Conservation (phyloP, 2,113 vertebrate genomes). For the Isurus oxyrinchus region DNA sequence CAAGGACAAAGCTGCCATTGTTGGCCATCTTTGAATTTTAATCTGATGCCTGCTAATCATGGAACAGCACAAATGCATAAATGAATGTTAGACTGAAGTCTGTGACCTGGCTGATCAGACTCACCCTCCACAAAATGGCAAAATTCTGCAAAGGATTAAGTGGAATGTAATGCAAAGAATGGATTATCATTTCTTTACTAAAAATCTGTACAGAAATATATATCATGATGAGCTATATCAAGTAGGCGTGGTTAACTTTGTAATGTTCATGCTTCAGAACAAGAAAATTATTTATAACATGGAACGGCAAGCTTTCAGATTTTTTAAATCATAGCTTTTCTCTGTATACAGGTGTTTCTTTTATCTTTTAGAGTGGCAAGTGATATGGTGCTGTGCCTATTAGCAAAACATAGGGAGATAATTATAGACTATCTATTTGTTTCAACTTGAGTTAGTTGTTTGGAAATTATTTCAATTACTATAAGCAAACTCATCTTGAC, state of each 20-base stretch:
- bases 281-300: not conserved
- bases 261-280: not conserved
- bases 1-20: not conserved
- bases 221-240: not conserved
- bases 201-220: not conserved
- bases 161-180: not conserved
- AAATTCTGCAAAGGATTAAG: not conserved
- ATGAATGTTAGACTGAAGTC: not conserved
- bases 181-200: not conserved
- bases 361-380: not conserved
- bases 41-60: not conserved
- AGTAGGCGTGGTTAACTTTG: not conserved
- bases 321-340: not conserved
- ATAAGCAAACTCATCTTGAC: too few relatives aligned
- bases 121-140: not conserved
- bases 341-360: not conserved
- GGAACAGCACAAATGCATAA: not conserved
- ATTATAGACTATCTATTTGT: too few relatives aligned
- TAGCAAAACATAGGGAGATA: too few relatives aligned
- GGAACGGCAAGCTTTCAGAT: not conserved
- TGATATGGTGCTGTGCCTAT: not conserved
- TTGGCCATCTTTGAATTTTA: constrained; percentile 2
- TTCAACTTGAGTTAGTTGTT: too few relatives aligned
- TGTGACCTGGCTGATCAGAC: not conserved
- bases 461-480: too few relatives aligned